Percentiles rank a stretch among this genome's conserved stretches.
These are phyloP conservation scores for Pelodiscus sinensis DNA, from an alignment of 2,113 vertebrate genomes.

Conservation along the genomic window DNA sequence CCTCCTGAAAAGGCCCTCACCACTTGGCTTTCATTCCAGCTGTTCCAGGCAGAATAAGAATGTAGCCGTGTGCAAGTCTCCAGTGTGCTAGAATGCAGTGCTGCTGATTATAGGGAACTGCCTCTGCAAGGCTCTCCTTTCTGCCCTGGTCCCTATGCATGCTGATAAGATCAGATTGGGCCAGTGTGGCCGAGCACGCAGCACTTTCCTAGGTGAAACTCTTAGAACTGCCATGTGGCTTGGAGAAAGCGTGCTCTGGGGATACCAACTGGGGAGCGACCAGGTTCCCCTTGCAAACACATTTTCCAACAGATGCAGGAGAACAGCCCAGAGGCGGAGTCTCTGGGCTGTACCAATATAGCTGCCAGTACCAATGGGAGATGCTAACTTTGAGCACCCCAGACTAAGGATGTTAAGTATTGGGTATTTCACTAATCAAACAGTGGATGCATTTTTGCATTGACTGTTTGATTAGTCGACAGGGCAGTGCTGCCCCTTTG, in stretches of 20 bases:
- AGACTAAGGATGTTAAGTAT: no score
- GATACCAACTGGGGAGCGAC: constrained; percentile 3
- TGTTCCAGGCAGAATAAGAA: neutral
- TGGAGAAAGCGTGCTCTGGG: neutral
- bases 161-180: neutral
- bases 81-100: neutral
- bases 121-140: neutral
- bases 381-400: constrained; percentile 50
- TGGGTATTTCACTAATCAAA: no score
- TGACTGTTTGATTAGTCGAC: no score
- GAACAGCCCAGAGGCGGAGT: constrained; percentile 18
- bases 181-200: neutral
- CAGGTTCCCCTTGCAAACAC: constrained; percentile 7
- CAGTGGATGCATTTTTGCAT: no score
- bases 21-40: neutral
- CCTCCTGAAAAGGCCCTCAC: neutral
- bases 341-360: constrained; percentile 28
- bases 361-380: constrained; percentile 34
- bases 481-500: no score
- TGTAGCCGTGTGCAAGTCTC: neutral
- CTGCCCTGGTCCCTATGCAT: neutral
- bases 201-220: neutral
- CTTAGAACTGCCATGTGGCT: neutral
- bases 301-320: constrained; percentile 25
- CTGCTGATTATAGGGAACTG: constrained; percentile 11